phyloP scores from a whole-genome alignment of 2,888 invertebrate genomes.

The Sipha maydis region DNA sequence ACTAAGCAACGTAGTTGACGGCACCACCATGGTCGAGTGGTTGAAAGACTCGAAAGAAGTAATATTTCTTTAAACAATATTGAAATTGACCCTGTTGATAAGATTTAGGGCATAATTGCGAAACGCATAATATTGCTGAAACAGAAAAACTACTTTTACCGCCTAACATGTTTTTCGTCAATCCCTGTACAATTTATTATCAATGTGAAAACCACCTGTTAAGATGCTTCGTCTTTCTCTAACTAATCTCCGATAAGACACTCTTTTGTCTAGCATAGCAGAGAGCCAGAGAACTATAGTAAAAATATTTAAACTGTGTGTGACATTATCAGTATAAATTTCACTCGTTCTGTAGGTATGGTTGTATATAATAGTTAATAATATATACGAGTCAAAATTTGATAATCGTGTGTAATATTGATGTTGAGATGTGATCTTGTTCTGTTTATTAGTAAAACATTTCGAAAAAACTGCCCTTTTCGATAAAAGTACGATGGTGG shows the following conservation, averaged over 20 bases:
- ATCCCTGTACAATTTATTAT: not conserved
- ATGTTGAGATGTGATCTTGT: no score
- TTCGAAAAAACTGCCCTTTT: no score
- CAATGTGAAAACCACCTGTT: not conserved
- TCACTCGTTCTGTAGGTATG: not conserved
- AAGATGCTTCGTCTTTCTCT: not conserved
- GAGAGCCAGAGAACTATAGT: not conserved
- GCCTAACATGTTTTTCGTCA: not conserved
- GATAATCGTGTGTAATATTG: no score
- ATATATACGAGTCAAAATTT: no score
- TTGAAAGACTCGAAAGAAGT: constrained; percentile 70
- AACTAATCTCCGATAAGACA: not conserved
- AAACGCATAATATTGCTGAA: no score
- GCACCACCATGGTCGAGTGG: constrained; percentile 67
- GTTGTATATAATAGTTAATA: no score
- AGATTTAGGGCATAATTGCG: no score
- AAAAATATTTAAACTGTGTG: not conserved
- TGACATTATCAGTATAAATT: not conserved
- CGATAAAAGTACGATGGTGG: no score
- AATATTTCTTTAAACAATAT: constrained; percentile 62
- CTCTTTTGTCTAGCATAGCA: not conserved
- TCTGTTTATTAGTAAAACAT: no score
- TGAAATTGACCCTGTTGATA: no score
- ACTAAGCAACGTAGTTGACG: constrained; percentile 68
- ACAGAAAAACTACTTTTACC: not conserved